A percentile compares a stretch with the other conserved stretches of the same genome.
Conservation (phyloP, 1,140 invertebrate species). For the Procambarus clarkii region DNA sequence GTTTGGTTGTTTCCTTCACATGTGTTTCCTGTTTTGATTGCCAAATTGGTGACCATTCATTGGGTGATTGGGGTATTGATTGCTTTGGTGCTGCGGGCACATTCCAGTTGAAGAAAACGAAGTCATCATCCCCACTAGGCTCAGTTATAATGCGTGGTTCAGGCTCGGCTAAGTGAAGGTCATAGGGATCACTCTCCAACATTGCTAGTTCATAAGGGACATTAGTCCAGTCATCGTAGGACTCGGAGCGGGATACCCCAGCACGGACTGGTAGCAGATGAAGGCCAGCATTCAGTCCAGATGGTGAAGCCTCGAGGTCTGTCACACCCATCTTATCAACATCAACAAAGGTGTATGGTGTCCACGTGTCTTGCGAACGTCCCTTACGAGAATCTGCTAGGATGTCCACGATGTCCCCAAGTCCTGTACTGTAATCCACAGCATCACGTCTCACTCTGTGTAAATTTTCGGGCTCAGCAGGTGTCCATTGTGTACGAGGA, state of each 20-base stretch:
- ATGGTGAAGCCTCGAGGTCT: slow-evolving; percentile 61
- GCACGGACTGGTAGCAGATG: slow-evolving; percentile 43
- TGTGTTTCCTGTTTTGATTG: background rate
- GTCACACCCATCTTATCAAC: slow-evolving; percentile 71
- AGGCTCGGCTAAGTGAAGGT: slow-evolving; percentile 37
- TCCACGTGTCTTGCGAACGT: slow-evolving; percentile 62
- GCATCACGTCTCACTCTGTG: slow-evolving; percentile 56
- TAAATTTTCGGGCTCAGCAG: background rate
- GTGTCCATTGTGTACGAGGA: slow-evolving; percentile 48
- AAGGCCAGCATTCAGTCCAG: slow-evolving; percentile 42
- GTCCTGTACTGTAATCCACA: slow-evolving; percentile 64
- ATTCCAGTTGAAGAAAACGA: slow-evolving; percentile 72
- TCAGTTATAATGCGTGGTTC: slow-evolving; percentile 70
- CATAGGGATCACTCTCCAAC: slow-evolving; percentile 63
- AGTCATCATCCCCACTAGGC: slow-evolving; percentile 71
- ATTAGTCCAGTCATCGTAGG: slow-evolving; percentile 70
- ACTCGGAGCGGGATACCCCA: slow-evolving; percentile 40
- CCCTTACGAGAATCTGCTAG: slow-evolving; percentile 58
- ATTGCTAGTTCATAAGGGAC: slow-evolving; percentile 71
- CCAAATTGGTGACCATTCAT: slow-evolving; percentile 66
- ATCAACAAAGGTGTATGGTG: slow-evolving; percentile 69
- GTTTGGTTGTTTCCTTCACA: background rate
- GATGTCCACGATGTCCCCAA: slow-evolving; percentile 69
- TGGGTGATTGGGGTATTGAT: slow-evolving; percentile 46
- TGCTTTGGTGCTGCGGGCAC: slow-evolving; percentile 45